Conservation (phyloP, 2,888 invertebrate genomes). For the Stenoptilia bipunctidactyla region DNA sequence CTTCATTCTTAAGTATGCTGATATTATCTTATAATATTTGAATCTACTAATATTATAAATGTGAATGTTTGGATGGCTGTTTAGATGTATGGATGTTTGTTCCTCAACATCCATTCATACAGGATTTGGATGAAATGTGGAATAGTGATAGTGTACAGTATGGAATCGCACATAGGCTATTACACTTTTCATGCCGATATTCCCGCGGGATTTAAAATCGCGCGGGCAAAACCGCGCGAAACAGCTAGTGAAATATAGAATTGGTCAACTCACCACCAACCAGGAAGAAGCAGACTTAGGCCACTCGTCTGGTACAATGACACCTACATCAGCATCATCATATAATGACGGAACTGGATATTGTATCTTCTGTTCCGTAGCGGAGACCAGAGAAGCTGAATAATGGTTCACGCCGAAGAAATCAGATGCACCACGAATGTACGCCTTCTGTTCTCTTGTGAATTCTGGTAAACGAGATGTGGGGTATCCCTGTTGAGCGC, state of each 20-base stretch:
- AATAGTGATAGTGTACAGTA: too few relatives aligned
- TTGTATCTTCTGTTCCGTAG: slow-evolving; percentile 20
- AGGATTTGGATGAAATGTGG: background rate
- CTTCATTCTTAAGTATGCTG: too few relatives aligned
- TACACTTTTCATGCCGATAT: too few relatives aligned
- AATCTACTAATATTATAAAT: too few relatives aligned
- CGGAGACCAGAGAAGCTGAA: slow-evolving; percentile 19
- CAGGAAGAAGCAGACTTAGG: slow-evolving; percentile 27
- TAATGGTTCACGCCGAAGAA: slow-evolving; percentile 23
- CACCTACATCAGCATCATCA: slow-evolving; percentile 27
- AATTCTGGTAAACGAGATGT: slow-evolving; percentile 30
- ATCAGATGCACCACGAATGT: slow-evolving; percentile 33
- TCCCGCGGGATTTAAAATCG: too few relatives aligned
- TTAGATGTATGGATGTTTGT: too few relatives aligned
- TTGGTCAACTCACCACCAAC: slow-evolving; percentile 34
- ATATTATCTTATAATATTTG: too few relatives aligned
- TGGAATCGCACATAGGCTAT: too few relatives aligned
- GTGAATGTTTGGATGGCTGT: too few relatives aligned
- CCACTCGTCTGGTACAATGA: slow-evolving; percentile 29
- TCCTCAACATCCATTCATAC: too few relatives aligned
- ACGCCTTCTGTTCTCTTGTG: slow-evolving; percentile 26
- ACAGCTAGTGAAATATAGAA: too few relatives aligned
- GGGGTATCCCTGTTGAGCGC: slow-evolving; percentile 27
- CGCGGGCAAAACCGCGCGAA: too few relatives aligned
- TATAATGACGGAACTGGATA: slow-evolving; percentile 24